These are phyloP conservation scores for Meteorus sp. DNA, from an alignment of 1,140 invertebrate species.

Conservation along the genomic window DNA sequence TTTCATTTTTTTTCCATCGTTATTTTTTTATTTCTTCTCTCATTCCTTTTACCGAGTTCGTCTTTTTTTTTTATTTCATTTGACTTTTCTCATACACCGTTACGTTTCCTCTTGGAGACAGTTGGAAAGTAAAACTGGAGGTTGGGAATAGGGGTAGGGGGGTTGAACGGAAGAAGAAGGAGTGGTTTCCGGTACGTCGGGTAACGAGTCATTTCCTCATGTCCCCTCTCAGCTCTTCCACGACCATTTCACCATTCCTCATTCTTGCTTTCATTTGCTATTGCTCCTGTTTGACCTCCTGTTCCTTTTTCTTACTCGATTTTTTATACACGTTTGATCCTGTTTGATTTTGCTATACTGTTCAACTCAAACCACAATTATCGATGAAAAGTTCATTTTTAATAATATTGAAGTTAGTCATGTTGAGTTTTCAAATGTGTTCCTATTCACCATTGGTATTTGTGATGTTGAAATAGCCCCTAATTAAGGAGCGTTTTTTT, in stretches of 20 bases:
- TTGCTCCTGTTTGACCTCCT: not conserved
- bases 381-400: no score
- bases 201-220: constrained; percentile 54
- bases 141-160: no score
- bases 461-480: no score
- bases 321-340: not conserved
- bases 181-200: constrained; percentile 48
- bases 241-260: constrained; percentile 29
- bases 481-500: no score
- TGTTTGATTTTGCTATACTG: no score
- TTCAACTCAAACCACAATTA: no score
- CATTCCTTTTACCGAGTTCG: no score
- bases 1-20: constrained; percentile 8
- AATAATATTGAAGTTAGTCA: no score
- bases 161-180: constrained; percentile 34
- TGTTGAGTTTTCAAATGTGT: no score
- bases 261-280: constrained; percentile 24
- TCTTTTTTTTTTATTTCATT: no score
- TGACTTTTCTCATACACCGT: not conserved
- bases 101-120: constrained; percentile 17
- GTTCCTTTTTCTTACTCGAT: not conserved
- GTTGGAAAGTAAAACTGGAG: no score
- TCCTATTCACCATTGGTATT: no score
- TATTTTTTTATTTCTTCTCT: constrained; percentile 8
- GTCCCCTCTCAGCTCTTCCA: constrained; percentile 26